phyloP scores from a whole-genome alignment of 2,797 vertebrate genomes.

The Xiphophorus birchmanni region DNA sequence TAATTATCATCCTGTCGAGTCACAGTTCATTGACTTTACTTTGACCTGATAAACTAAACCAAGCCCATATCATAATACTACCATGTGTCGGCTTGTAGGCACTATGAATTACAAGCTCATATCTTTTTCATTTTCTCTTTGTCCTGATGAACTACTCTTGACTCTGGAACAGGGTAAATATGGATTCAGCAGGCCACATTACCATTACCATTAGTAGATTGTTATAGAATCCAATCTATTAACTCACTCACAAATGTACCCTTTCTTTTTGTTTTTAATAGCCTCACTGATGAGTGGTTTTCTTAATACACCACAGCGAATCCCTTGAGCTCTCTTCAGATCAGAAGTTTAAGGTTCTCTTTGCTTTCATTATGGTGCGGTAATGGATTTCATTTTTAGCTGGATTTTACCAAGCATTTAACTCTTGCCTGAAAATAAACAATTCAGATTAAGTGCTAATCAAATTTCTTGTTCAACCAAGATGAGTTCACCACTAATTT shows the following conservation, averaged over 20 bases:
- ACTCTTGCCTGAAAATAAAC: not conserved
- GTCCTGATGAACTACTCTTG: not conserved
- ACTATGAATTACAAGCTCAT: not conserved
- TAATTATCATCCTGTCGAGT: not conserved
- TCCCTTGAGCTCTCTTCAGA: not conserved
- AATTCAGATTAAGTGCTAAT: not conserved
- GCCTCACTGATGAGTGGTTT: not conserved
- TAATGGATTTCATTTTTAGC: not conserved
- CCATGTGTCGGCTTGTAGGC: not conserved
- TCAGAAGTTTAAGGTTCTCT: not conserved
- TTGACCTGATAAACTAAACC: not conserved
- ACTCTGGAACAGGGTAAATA: not conserved
- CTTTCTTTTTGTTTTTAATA: not conserved
- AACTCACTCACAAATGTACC: not conserved
- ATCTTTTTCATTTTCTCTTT: not conserved
- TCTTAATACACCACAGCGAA: not conserved
- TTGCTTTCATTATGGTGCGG: not conserved
- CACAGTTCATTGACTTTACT: not conserved
- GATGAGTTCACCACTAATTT: not conserved
- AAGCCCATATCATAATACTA: conserved; percentile 1
- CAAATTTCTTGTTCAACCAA: not conserved
- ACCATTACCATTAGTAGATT: not conserved
- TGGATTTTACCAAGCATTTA: not conserved
- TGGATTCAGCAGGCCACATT: not conserved
- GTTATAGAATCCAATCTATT: not conserved